Percentiles rank a stretch among this genome's conserved stretches.
Evolutionary conservation across 2,888 invertebrate species (phyloP).

Genomic region (Perdita meconis): DNA sequence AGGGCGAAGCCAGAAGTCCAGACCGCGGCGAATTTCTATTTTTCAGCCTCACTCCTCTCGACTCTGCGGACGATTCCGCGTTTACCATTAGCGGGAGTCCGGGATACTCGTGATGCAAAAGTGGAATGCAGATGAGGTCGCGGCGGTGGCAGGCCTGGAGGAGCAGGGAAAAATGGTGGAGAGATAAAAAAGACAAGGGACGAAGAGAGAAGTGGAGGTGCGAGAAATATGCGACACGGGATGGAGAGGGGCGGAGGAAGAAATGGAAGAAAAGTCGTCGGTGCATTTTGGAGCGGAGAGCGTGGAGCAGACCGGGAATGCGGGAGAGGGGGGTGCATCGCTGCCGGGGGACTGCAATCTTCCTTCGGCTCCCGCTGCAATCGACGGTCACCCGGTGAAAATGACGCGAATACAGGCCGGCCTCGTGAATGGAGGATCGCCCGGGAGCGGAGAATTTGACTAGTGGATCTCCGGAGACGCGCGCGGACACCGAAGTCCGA

Average conservation of each 20-base stretch:
- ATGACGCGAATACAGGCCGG: background rate
- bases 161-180: conserved; percentile 21
- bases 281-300: conserved; percentile 43
- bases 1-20: conserved; percentile 16
- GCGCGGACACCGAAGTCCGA: background rate
- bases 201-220: background rate
- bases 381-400: conserved; percentile 18
- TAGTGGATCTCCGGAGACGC: background rate
- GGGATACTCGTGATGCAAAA: conserved; percentile 47
- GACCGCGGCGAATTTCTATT: conserved; percentile 23
- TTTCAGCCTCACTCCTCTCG: conserved; percentile 22
- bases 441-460: background rate
- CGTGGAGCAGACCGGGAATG: conserved; percentile 19
- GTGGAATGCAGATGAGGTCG: conserved; percentile 66
- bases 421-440: background rate
- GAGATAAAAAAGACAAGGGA: conserved; percentile 35
- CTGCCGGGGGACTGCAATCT: conserved; percentile 11
- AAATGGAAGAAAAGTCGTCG: conserved; percentile 43
- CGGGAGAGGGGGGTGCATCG: conserved; percentile 28
- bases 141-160: conserved; percentile 28
- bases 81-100: conserved; percentile 60
- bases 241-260: conserved; percentile 17
- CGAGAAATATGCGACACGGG: conserved; percentile 28
- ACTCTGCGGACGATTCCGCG: conserved; percentile 32
- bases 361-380: background rate